Base-by-base conservation (phyloP, 2,888 invertebrate genomes). In the Mimumesa dahlbomi region DNA sequence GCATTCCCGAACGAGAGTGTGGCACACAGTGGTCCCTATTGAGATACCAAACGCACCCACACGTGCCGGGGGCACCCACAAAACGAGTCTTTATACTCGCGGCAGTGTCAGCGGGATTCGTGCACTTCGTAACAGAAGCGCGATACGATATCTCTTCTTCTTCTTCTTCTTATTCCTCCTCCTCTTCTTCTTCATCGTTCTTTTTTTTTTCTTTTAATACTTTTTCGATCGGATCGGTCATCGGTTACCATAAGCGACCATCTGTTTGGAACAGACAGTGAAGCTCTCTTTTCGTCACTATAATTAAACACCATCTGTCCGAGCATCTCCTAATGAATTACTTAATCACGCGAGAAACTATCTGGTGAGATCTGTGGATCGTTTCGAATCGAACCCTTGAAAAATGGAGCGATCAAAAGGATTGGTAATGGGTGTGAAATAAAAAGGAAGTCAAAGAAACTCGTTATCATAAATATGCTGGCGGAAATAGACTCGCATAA, bases 11-110 rank as follows among this genome's bases (percentile, higher is more conserved):
- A 18, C 11, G 18, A 50, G 65, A 19, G 13, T 9, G 25, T 49
- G 38, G 49, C 56, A 40, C 45, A 76, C 76, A 77, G 70, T 70
- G 53, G 67, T 59, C 45, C 61, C 78, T 50, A 69, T 76, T 77
- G 53, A 69, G 36, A 40, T 40, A 19, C 40, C 13, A 21, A 50
- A 25, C 40, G 19, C 65, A 68, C 67, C 52, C 74, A 68, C 70
- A 56, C 64, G 58, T 29, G 54, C 56, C 56, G 29, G 11, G 42
- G 21, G 34, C 36, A 38, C 59, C 19, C 46, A 79, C 77, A 78
- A 67, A 56, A 72, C 72, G 64, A 14, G 49, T 18, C 77, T 75
- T 77, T 75, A 64, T 77, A n/a, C n/a, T n/a, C n/a, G 34, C 40
- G 45, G 25, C 11, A n/a, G 38, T 40, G 45, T 65, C 54, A 42